phyloP scores from a whole-genome alignment of 2,888 invertebrate species.

The Eilema depressum region DNA sequence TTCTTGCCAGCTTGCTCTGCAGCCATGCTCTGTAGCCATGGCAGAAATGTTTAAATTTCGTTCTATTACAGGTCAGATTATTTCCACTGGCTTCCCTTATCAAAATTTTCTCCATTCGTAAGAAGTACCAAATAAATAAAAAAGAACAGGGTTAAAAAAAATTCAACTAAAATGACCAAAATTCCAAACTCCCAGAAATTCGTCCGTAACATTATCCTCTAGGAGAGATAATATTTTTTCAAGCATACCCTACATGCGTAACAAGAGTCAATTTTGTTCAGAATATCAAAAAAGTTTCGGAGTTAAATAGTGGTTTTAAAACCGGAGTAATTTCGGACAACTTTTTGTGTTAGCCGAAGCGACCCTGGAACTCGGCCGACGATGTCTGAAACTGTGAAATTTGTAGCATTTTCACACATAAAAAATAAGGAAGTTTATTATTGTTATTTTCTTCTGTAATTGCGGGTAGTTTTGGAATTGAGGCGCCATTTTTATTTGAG shows the following conservation, averaged over 20 bases:
- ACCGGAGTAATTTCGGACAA: constrained; percentile 25
- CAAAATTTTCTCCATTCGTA: too few relatives aligned
- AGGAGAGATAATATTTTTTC: background rate
- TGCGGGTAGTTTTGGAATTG: background rate
- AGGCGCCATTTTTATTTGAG: background rate
- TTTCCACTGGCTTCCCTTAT: too few relatives aligned
- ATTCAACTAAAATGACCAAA: background rate
- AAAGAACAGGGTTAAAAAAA: background rate
- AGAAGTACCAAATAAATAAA: too few relatives aligned
- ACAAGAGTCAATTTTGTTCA: constrained; percentile 12
- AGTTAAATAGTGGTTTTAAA: constrained; percentile 30
- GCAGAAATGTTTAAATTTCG: too few relatives aligned
- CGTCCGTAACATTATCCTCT: background rate
- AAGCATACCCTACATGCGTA: background rate
- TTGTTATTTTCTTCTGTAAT: constrained; percentile 1
- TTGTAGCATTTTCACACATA: background rate
- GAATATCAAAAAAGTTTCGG: constrained; percentile 39
- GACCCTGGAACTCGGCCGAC: constrained; percentile 20
- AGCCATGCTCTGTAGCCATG: too few relatives aligned
- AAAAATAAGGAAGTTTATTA: constrained; percentile 8
- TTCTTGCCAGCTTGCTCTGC: too few relatives aligned
- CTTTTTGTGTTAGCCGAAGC: constrained; percentile 34
- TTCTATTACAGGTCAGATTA: too few relatives aligned
- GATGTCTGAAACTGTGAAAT: background rate
- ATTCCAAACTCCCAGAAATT: background rate